phyloP scores from a whole-genome alignment of 2,113 vertebrate genomes.

The Ondatra zibethicus region DNA sequence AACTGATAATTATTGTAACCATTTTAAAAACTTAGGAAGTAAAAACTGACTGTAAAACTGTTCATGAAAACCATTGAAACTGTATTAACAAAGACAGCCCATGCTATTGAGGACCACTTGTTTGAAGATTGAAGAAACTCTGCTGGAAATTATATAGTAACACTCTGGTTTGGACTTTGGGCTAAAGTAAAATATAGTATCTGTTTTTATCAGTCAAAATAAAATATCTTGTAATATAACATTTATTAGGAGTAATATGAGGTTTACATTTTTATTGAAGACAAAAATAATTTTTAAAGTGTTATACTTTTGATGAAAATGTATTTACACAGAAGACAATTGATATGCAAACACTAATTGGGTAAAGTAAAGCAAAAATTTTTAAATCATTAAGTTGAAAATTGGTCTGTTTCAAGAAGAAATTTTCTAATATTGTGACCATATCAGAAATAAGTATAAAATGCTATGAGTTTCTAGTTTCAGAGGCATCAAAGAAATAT shows the following conservation, averaged over 20 bases:
- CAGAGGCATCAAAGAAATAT: not conserved
- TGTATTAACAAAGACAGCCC: no score
- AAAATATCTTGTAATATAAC: not conserved
- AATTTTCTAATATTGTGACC: not conserved
- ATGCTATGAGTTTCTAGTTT: not conserved
- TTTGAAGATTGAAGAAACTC: not conserved
- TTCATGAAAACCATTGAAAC: no score
- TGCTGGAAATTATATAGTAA: not conserved
- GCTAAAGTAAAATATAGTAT: not conserved
- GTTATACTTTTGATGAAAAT: not conserved
- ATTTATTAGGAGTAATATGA: not conserved
- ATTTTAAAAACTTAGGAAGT: no score
- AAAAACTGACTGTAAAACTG: no score
- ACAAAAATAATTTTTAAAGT: not conserved
- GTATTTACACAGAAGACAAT: not conserved
- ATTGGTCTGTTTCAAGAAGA: not conserved
- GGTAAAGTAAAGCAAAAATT: not conserved
- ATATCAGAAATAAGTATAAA: not conserved
- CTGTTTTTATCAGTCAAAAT: not conserved
- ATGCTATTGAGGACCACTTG: no score
- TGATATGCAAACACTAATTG: not conserved
- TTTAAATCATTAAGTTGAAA: not conserved
- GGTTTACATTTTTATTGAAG: not conserved
- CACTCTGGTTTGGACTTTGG: not conserved
- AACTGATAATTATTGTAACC: no score